Conservation (phyloP, 2,888 invertebrate species). For the Serrognathus titanus region DNA sequence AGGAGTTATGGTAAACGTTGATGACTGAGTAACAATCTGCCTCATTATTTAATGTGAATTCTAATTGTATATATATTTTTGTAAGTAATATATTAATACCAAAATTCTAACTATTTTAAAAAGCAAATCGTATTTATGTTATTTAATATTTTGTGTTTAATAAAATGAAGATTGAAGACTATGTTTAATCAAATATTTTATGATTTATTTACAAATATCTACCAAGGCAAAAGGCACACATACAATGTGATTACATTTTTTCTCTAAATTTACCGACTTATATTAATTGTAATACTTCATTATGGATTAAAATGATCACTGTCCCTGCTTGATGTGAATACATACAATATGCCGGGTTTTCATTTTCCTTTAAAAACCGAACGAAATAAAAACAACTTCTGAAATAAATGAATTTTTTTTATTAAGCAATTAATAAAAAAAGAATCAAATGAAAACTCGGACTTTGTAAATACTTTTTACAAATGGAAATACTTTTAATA, state of each 20-base stretch:
- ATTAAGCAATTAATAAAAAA: slow-evolving; percentile 1
- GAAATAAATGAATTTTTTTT: background rate
- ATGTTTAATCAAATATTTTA: background rate
- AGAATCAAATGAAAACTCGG: slow-evolving; percentile 11
- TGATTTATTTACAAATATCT: slow-evolving; percentile 25
- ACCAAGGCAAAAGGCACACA: slow-evolving; percentile 26
- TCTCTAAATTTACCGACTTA: slow-evolving; percentile 13
- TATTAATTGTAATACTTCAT: slow-evolving; percentile 19
- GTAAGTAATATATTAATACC: slow-evolving; percentile 2
- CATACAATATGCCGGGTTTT: slow-evolving; percentile 9
- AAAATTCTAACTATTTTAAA: too few relatives aligned
- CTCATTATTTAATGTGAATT: slow-evolving; percentile 7
- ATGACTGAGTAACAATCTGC: slow-evolving; percentile 35
- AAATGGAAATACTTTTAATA: background rate
- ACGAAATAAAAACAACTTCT: background rate
- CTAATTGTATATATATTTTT: slow-evolving; percentile 23
- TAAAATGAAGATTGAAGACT: too few relatives aligned
- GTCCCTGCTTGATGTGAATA: slow-evolving; percentile 17
- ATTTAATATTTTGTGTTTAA: too few relatives aligned
- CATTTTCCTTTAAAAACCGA: background rate
- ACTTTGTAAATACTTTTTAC: background rate
- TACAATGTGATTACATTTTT: slow-evolving; percentile 22
- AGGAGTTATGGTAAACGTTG: slow-evolving; percentile 62
- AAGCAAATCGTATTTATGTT: too few relatives aligned
- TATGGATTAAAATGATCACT: slow-evolving; percentile 17